Evolutionary conservation across 2,888 invertebrate genomes (phyloP).

Genomic region (Sinopyrophorus schimmeli): DNA sequence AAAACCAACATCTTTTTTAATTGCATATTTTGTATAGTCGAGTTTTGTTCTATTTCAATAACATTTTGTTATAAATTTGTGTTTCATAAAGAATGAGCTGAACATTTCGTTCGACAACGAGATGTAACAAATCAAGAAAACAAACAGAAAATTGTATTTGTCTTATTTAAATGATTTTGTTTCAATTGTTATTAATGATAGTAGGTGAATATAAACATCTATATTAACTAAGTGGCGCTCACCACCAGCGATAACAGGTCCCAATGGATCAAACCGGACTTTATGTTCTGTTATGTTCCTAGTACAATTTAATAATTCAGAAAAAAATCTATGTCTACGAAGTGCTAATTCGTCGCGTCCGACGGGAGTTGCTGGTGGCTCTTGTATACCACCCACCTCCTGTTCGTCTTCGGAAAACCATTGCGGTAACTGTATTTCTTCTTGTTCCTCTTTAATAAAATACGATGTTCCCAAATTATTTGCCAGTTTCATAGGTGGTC

Average conservation of each 20-base stretch:
- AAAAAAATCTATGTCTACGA: conserved; percentile 76
- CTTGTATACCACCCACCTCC: conserved; percentile 60
- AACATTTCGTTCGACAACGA: too few species aligned
- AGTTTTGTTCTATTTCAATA: too few species aligned
- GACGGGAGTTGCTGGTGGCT: conserved; percentile 76
- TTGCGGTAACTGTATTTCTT: conserved; percentile 51
- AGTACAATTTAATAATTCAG: conserved; percentile 74
- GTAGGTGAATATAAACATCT: too few species aligned
- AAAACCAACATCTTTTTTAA: too few species aligned
- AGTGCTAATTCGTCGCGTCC: conserved; percentile 78
- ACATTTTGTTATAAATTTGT: too few species aligned
- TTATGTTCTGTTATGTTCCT: conserved; percentile 74
- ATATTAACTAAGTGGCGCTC: conserved; percentile 43
- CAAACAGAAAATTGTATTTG: too few species aligned
- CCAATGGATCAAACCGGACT: conserved; percentile 74
- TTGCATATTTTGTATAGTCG: too few species aligned
- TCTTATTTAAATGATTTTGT: too few species aligned
- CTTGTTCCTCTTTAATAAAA: conserved; percentile 50
- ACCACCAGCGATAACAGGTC: conserved; percentile 68
- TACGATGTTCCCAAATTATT: conserved; percentile 59
- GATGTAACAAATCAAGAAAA: too few species aligned
- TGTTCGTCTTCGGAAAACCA: conserved; percentile 56
- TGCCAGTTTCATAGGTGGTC: conserved; percentile 53
- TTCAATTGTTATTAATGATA: too few species aligned
- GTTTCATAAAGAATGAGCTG: too few species aligned